phyloP scores from a whole-genome alignment of 1,140 invertebrate species.

The Conus betulinus region DNA sequence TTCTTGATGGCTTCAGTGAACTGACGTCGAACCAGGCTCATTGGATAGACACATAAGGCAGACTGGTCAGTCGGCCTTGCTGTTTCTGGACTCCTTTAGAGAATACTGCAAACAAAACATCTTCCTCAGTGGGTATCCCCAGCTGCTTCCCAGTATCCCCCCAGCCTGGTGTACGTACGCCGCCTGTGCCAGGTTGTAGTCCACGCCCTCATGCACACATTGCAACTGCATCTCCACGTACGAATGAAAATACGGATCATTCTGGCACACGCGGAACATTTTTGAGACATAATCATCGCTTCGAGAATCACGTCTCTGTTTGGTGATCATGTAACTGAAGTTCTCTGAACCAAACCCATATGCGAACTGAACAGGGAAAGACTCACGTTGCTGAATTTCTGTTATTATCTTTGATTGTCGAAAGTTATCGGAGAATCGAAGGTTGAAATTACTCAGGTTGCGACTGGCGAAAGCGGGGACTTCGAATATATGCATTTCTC shows the following conservation, averaged over 20 bases:
- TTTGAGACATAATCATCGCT: constrained; percentile 94
- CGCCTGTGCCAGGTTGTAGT: constrained; percentile 94
- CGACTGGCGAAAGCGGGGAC: constrained; percentile 95
- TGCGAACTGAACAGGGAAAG: constrained; percentile 89
- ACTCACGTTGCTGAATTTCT: constrained; percentile 57
- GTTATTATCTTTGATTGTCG: constrained; percentile 22
- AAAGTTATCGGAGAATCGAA: constrained; percentile 79
- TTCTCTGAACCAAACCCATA: constrained; percentile 96
- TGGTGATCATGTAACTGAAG: constrained; percentile 98
- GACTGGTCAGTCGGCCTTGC: constrained; percentile 83
- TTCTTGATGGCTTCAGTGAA: constrained; percentile 99
- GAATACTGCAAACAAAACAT: constrained; percentile 96
- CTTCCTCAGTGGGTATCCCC: constrained; percentile 90
- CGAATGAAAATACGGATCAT: constrained; percentile 97
- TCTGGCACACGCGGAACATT: constrained; percentile 95
- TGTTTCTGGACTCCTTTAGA: constrained; percentile 86
- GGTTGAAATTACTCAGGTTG: constrained; percentile 94
- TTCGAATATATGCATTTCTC: constrained; percentile 94
- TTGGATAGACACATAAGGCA: constrained; percentile 96
- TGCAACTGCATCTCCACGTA: constrained; percentile 98
- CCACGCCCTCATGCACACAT: constrained; percentile 84
- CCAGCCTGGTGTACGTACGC: constrained; percentile 95
- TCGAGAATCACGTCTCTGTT: constrained; percentile 88
- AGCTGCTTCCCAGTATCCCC: constrained; percentile 90
- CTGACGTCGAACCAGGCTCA: constrained; percentile 93